Conservation (phyloP, 2,113 vertebrate species). For the Paracanthobrama guichenoti region DNA sequence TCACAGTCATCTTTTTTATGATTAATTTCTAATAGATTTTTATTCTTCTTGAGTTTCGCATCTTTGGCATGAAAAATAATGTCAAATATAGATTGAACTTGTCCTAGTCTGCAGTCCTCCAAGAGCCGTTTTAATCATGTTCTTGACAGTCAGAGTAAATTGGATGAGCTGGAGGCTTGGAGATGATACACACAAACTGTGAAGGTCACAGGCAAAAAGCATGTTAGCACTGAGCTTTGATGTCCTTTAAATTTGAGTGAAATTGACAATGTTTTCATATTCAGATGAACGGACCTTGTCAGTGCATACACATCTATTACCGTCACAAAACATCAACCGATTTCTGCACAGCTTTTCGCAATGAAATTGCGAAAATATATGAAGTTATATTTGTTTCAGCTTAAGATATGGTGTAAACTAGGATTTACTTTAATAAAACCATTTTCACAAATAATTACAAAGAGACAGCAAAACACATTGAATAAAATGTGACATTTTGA, state of each 20-base stretch:
- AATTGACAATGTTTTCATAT: constrained; percentile 28
- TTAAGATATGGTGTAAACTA: neutral
- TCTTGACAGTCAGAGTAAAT: constrained; percentile 41
- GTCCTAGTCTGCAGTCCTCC: neutral
- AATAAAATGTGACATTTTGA: too few relatives aligned
- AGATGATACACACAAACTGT: constrained; percentile 30
- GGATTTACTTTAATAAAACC: too few relatives aligned
- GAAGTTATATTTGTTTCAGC: constrained; percentile 15
- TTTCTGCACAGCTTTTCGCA: neutral
- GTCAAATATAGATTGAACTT: constrained; percentile 37
- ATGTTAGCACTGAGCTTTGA: constrained; percentile 24
- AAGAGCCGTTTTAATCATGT: constrained; percentile 39
- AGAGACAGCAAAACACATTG: too few relatives aligned
- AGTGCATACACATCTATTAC: constrained; percentile 5
- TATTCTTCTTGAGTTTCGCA: constrained; percentile 49
- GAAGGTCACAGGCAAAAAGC: constrained; percentile 43
- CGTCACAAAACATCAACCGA: neutral
- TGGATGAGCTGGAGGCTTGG: constrained; percentile 28
- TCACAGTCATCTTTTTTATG: constrained; percentile 41
- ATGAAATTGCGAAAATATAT: neutral
- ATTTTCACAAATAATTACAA: too few relatives aligned
- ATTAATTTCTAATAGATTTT: constrained; percentile 55
- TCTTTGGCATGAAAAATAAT: constrained; percentile 17
- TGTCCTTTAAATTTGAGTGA: neutral
- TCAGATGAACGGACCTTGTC: neutral